phyloP scores from a whole-genome alignment of 2,888 invertebrate species.

The Caenorhabditis angaria region DNA sequence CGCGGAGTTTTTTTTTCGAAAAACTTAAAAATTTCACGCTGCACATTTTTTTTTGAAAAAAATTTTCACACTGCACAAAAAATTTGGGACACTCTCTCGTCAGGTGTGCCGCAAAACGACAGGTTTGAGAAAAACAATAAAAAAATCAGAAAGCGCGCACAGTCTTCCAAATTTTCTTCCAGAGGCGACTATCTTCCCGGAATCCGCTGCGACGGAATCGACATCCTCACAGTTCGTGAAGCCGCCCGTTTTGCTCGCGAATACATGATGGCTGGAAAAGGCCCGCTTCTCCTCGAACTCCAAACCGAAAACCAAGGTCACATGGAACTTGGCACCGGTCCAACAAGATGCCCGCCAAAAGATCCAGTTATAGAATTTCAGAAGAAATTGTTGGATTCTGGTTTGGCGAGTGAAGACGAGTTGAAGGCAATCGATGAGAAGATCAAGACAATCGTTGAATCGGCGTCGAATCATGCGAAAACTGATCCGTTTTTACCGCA shows the following conservation, averaged over 20 bases:
- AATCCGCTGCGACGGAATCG: constrained; percentile 1
- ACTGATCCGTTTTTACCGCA: constrained; percentile 81
- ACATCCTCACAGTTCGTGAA: neutral
- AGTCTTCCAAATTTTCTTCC: neutral
- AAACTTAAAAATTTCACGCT: too few relatives aligned
- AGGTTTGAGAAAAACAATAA: too few relatives aligned
- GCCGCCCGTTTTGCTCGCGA: neutral
- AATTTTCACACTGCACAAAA: too few relatives aligned
- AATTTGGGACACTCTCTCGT: too few relatives aligned
- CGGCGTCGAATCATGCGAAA: constrained; percentile 81
- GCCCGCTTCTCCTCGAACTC: neutral
- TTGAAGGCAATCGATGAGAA: constrained; percentile 72
- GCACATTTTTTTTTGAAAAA: too few relatives aligned
- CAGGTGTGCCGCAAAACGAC: too few relatives aligned
- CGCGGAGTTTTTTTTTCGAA: too few relatives aligned
- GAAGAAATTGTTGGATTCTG: constrained; percentile 86
- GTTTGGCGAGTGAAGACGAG: constrained; percentile 77
- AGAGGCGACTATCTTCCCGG: constrained; percentile 11
- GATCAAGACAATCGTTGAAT: constrained; percentile 85
- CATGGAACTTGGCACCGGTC: constrained; percentile 84
- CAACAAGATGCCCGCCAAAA: constrained; percentile 78
- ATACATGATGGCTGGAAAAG: neutral
- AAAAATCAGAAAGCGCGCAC: neutral
- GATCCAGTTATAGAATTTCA: constrained; percentile 96
- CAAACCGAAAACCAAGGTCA: constrained; percentile 76